Conservation (phyloP, 2,888 invertebrate species). For the Brachyptera putata region DNA sequence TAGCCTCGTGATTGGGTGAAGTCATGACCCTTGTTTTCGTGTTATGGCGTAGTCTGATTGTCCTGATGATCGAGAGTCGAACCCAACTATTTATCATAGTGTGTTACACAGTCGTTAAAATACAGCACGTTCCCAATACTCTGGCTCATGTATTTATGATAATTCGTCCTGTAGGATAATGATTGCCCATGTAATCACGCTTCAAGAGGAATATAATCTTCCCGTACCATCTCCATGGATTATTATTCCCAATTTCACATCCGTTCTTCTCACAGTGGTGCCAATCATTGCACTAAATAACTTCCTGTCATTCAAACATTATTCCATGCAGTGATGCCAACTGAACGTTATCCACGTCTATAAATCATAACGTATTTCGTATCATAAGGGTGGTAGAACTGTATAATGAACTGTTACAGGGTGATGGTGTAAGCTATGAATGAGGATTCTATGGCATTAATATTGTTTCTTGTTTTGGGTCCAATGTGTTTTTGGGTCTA, state of each 20-base stretch:
- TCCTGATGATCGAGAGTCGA: too few species aligned
- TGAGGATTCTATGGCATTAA: too few species aligned
- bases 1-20: too few species aligned
- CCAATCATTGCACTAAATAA: slow-evolving; percentile 12
- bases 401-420: too few species aligned
- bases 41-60: too few species aligned
- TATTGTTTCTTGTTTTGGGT: too few species aligned
- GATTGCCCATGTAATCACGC: slow-evolving; percentile 1
- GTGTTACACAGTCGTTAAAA: background rate
- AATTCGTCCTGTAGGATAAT: background rate
- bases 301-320: too few species aligned
- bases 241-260: slow-evolving; percentile 12
- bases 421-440: too few species aligned
- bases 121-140: background rate
- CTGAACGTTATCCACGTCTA: too few species aligned
- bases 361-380: slow-evolving; percentile 1
- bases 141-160: background rate
- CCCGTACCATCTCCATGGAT: slow-evolving; percentile 1
- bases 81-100: background rate
- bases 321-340: too few species aligned
- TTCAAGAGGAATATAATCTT: slow-evolving; percentile 5
- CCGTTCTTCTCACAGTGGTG: slow-evolving; percentile 10
- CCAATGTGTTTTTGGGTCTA: too few species aligned
- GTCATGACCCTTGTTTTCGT: too few species aligned
- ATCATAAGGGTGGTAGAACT: background rate